Conservation (phyloP, 1,140 invertebrate genomes). For the Drosophila lini region DNA sequence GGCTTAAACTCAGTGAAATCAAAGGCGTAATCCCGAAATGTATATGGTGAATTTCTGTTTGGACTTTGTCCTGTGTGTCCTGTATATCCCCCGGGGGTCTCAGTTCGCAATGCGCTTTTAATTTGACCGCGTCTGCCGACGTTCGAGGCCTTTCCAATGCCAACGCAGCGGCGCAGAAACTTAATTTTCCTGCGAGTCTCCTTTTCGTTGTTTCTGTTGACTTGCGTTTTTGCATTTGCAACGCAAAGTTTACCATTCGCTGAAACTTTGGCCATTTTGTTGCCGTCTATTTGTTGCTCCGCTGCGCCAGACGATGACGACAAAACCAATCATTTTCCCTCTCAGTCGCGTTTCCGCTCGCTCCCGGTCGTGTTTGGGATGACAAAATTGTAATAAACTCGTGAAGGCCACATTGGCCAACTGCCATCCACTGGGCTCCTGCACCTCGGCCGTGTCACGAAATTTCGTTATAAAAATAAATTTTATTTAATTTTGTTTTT, state of each 20-base stretch:
- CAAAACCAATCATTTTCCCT: constrained; percentile 74
- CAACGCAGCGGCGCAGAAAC: constrained; percentile 70
- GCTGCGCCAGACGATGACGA: constrained; percentile 65
- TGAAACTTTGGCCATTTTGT: constrained; percentile 70
- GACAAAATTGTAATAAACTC: constrained; percentile 73
- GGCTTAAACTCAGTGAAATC: background rate
- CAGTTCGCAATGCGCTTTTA: constrained; percentile 66
- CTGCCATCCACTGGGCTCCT: constrained; percentile 52
- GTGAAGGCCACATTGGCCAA: constrained; percentile 65
- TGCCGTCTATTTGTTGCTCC: constrained; percentile 74
- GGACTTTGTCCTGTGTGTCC: background rate
- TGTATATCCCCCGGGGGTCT: background rate
- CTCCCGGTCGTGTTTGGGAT: constrained; percentile 39
- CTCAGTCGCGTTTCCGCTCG: constrained; percentile 17
- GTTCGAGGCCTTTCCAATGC: constrained; percentile 63
- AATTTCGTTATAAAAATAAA: constrained; percentile 73
- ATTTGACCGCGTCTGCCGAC: constrained; percentile 68
- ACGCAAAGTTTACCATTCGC: constrained; percentile 62
- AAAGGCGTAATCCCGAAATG: background rate
- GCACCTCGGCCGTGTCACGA: constrained; percentile 51
- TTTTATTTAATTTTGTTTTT: constrained; percentile 18
- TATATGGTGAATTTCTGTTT: too few species aligned
- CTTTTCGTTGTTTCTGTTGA: constrained; percentile 48
- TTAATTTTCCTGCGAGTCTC: constrained; percentile 59
- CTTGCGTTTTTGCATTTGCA: constrained; percentile 68